A percentile compares a stretch with the other conserved stretches of the same genome.
phyloP scores from a whole-genome alignment of 2,888 invertebrate genomes.

The Melanotus villosus region DNA sequence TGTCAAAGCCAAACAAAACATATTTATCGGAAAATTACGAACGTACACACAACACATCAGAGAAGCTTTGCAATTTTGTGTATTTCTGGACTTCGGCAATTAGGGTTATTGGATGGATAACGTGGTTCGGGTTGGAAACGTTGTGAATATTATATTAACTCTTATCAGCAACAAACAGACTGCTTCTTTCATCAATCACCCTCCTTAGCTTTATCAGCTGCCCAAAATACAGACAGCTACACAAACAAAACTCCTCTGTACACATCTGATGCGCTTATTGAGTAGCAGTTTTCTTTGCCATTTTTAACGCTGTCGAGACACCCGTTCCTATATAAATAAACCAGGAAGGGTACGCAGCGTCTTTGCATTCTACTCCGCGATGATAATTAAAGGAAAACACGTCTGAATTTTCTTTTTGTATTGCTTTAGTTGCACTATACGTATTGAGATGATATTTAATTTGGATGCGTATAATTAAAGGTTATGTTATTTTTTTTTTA shows the following conservation, averaged over 20 bases:
- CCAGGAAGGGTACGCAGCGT: too few relatives aligned
- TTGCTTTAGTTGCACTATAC: too few relatives aligned
- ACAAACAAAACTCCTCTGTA: slow-evolving; percentile 53
- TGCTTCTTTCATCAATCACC: slow-evolving; percentile 63
- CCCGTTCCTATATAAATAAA: too few relatives aligned
- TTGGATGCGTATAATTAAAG: too few relatives aligned
- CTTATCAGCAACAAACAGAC: slow-evolving; percentile 60
- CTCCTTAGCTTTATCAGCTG: slow-evolving; percentile 53
- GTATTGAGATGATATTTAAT: too few relatives aligned
- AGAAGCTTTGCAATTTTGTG: neutral
- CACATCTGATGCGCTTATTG: slow-evolving; percentile 29
- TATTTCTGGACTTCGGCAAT: slow-evolving; percentile 10
- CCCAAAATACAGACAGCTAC: slow-evolving; percentile 55
- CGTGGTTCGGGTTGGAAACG: slow-evolving; percentile 7
- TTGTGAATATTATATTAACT: slow-evolving; percentile 58
- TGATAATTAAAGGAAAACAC: too few relatives aligned
- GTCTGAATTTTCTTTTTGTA: too few relatives aligned
- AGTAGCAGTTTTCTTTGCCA: neutral
- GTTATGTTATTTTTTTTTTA: too few relatives aligned
- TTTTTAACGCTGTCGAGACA: neutral
- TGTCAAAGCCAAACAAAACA: neutral
- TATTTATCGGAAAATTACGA: neutral
- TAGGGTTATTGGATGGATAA: slow-evolving; percentile 8
- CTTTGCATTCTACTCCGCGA: too few relatives aligned
- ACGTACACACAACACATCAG: too few relatives aligned